Evolutionary conservation across 92 coral and sea anemone genomes (phyloP).

Genomic region (Montipora capitata): DNA sequence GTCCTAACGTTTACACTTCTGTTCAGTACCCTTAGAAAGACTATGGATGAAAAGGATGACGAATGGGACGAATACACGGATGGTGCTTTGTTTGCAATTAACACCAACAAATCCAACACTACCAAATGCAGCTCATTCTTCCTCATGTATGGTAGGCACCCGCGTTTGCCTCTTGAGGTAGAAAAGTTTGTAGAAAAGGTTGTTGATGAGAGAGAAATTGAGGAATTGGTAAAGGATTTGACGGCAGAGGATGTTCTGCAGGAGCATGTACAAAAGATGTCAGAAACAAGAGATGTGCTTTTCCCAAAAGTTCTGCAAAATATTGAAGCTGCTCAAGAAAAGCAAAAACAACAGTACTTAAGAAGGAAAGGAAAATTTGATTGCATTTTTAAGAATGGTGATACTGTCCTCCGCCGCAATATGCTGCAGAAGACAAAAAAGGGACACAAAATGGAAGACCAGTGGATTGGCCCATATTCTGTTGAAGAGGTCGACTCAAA

Average conservation of each 20-base stretch:
- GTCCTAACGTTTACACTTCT: no score
- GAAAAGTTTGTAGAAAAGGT: conserved; percentile 39
- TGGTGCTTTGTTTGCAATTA: no score
- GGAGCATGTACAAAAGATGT: conserved; percentile 39
- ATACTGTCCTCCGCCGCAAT: conserved; percentile 62
- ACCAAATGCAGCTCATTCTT: conserved; percentile 70
- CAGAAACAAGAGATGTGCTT: conserved; percentile 35
- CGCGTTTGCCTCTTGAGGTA: conserved; percentile 64
- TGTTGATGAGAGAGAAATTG: conserved; percentile 26
- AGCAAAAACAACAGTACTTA: conserved; percentile 63
- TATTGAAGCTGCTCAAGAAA: conserved; percentile 70
- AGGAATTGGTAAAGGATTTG: background rate
- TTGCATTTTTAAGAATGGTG: conserved; percentile 49
- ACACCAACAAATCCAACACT: no score
- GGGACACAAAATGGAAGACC: conserved; percentile 74
- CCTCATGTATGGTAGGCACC: conserved; percentile 60
- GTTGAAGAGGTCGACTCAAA: no score
- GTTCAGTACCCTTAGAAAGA: no score
- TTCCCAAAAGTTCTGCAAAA: conserved; percentile 51
- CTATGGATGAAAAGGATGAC: no score
- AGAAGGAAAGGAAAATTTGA: conserved; percentile 41
- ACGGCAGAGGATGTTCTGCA: no score
- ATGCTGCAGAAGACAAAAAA: conserved; percentile 73
- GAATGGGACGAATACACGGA: no score
- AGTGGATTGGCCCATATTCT: conserved; percentile 78